These are phyloP conservation scores for Idaea biselata DNA, from an alignment of 2,888 invertebrate species.

Conservation along the genomic window DNA sequence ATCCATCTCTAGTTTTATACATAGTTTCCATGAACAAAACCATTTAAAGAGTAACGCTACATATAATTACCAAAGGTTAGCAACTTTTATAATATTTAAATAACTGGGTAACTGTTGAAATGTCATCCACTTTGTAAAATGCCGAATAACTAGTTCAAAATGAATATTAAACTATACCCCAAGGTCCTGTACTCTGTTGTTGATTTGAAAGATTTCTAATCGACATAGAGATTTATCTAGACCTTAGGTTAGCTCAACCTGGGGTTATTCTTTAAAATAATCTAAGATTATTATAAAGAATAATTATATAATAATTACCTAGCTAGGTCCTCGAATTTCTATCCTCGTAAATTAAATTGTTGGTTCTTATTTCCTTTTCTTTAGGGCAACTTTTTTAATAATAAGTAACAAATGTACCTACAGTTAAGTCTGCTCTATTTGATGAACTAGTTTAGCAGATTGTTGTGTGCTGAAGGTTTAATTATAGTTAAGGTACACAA, in stretches of 20 bases:
- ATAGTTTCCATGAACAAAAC: too few relatives aligned
- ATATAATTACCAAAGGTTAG: not conserved
- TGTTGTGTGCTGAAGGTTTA: too few relatives aligned
- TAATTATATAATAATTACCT: too few relatives aligned
- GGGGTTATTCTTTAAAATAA: too few relatives aligned
- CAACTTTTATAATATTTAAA: not conserved
- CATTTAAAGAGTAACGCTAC: not conserved
- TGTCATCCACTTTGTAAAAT: not conserved
- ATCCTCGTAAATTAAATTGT: not conserved
- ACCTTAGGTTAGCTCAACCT: not conserved
- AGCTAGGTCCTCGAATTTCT: too few relatives aligned
- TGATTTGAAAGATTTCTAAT: not conserved
- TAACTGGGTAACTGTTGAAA: not conserved
- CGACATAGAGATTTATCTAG: not conserved
- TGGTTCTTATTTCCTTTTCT: not conserved
- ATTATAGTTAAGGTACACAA: too few relatives aligned
- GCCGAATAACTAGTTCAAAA: slow-evolving; percentile 1
- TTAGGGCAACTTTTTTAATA: not conserved
- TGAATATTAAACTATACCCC: not conserved
- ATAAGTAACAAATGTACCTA: not conserved
- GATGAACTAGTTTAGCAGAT: not conserved
- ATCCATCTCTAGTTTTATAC: not conserved
- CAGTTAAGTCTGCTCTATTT: not conserved
- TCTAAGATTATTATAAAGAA: too few relatives aligned
- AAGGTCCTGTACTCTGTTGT: not conserved